These are phyloP conservation scores for Arothron firmamentum DNA, from an alignment of 2,113 vertebrate species.

Conservation along the genomic window DNA sequence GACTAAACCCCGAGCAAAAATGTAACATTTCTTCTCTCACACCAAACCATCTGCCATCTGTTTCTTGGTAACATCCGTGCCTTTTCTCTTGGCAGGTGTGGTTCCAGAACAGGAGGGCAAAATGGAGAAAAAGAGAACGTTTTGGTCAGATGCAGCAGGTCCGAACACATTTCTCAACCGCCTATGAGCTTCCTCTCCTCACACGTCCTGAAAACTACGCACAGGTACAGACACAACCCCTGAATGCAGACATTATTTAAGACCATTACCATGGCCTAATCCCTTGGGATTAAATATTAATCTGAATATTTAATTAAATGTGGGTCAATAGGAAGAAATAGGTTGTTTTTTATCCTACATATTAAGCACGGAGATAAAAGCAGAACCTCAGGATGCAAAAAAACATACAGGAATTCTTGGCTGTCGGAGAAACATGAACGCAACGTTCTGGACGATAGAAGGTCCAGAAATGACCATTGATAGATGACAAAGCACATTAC, in stretches of 20 bases:
- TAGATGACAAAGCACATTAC: background rate
- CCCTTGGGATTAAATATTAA: too few relatives aligned
- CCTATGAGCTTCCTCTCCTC: conserved; percentile 93
- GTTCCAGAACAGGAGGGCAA: conserved; percentile 97
- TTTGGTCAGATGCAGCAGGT: conserved; percentile 99
- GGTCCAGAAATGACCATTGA: background rate
- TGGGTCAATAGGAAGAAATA: too few relatives aligned
- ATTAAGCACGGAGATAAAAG: background rate
- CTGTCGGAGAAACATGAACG: background rate
- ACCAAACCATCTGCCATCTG: background rate
- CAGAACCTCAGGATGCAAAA: background rate
- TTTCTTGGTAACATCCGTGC: background rate
- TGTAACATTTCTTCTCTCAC: too few relatives aligned
- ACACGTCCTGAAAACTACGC: conserved; percentile 95
- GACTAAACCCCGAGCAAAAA: too few relatives aligned
- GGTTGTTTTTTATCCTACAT: background rate
- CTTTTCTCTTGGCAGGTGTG: conserved; percentile 81
- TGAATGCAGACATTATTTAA: background rate
- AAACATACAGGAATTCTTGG: background rate
- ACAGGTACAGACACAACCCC: conserved; percentile 76
- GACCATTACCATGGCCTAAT: background rate
- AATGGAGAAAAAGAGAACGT: conserved; percentile 96
- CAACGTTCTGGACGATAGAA: background rate
- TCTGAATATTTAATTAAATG: too few relatives aligned
- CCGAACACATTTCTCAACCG: conserved; percentile 93